Percentiles rank a stretch among this genome's conserved stretches.
phyloP scores from a whole-genome alignment of 2,888 invertebrate genomes.

The Elaeidobius kamerunicus region DNA sequence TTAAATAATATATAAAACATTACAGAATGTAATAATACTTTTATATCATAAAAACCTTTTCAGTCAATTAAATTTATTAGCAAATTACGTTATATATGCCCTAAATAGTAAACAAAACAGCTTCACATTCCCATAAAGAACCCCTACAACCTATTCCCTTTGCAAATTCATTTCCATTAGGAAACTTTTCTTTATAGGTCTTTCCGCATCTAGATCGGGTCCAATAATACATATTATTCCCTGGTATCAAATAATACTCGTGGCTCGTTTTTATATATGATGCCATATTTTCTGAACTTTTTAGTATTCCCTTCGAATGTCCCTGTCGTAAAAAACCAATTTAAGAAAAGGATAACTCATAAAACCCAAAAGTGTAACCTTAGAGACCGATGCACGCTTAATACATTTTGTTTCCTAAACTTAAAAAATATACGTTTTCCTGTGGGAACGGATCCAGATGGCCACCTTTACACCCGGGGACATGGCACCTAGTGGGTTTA shows the following conservation, averaged over 20 bases:
- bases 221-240: slow-evolving; percentile 16
- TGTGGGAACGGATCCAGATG: no score
- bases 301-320: slow-evolving; percentile 18
- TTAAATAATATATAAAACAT: no score
- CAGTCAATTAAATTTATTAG: no score
- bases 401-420: slow-evolving; percentile 16
- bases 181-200: neutral
- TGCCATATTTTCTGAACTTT: slow-evolving; percentile 11
- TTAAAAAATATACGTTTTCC: slow-evolving; percentile 9
- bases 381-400: slow-evolving; percentile 20
- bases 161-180: neutral
- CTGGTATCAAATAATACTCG: slow-evolving; percentile 14
- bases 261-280: slow-evolving; percentile 13
- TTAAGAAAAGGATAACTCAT: slow-evolving; percentile 23
- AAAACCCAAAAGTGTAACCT: slow-evolving; percentile 21
- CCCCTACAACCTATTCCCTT: no score
- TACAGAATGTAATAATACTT: neutral
- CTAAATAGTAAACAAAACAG: no score
- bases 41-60: neutral
- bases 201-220: neutral
- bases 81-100: no score
- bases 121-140: no score
- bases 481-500: no score
- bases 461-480: no score
- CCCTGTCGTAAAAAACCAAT: slow-evolving; percentile 23